phyloP scores from a whole-genome alignment of 2,113 vertebrate species.

The Eidolon helvum region DNA sequence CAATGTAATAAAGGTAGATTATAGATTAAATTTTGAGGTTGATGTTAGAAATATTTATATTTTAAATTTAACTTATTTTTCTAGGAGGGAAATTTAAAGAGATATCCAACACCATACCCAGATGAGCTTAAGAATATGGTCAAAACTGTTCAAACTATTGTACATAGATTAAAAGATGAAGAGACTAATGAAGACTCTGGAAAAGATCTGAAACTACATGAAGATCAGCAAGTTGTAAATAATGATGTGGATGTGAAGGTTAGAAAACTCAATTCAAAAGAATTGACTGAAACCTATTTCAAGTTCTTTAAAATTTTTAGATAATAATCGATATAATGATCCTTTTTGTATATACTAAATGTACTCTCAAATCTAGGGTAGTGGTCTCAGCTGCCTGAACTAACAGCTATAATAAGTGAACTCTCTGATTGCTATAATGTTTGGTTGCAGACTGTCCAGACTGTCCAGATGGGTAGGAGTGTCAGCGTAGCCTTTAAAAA shows the following conservation, averaged over 20 bases:
- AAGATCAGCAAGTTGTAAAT: constrained; percentile 88
- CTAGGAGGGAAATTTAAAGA: constrained; percentile 98
- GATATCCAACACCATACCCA: constrained; percentile 98
- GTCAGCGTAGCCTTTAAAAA: neutral
- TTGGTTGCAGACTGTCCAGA: neutral
- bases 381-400: neutral
- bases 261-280: constrained; percentile 57
- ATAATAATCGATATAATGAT: neutral
- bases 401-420: neutral
- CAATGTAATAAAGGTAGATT: neutral
- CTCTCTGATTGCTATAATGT: neutral
- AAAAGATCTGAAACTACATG: constrained; percentile 85
- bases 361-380: neutral
- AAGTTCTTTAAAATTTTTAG: constrained; percentile 20
- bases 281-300: neutral
- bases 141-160: constrained; percentile 98
- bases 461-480: neutral
- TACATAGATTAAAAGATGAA: constrained; percentile 96
- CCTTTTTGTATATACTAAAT: neutral
- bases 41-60: constrained; percentile 33
- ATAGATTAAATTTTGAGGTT: constrained; percentile 14
- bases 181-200: constrained; percentile 89
- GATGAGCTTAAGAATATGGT: constrained; percentile 99
- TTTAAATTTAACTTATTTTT: constrained; percentile 46
- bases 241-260: constrained; percentile 95